Evolutionary conservation across 2,113 vertebrate genomes (phyloP), one percentile per base, ranked within the genome.

Genomic region (western clawed frog (Xenopus tropicalis)): DNA sequence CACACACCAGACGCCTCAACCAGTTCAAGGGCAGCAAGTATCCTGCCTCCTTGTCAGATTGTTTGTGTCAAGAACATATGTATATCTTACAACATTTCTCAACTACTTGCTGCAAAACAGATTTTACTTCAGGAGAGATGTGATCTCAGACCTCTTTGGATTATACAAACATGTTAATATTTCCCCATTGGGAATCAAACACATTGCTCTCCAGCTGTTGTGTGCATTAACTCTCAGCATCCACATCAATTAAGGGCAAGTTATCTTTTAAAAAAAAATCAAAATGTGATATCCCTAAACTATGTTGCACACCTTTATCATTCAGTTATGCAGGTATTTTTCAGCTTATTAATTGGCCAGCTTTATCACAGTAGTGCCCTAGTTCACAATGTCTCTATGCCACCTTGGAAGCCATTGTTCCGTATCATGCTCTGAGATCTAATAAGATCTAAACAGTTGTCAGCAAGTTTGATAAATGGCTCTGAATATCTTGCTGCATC

Each of bases 381-480:
- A 37, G 29, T 29, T 29, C 25, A 6, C 6, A 3, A 6, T 37
- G 29, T 37, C 29, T 37, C 29, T 37, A 37, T 37, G 29, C 29
- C 6, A 37, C 29, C 29, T 37, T 37, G 29, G 29, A 37, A 37
- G 29, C 69, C 71, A 11, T 9, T 20, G 56, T 74, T 65, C 1
- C 59, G 46, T 79, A 80, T 77, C 80, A 79, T 69, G 79, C 70
- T 71, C 73, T 69, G 69, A 73, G 79, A 65, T 69, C 73, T 52
- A 69, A 69, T 52, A 1, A 63, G 23, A 21, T 71, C 62, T 80
- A 70, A 80, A 81, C 79, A 79, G 54, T 29, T 71, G 61, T 79
- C 80, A 82, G 19, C 56, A 58, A n/a, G 22, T 37, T 37, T 37
- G 29, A 37, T 37, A 37, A 37, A 37, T 37, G 29, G 29, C 29